Percentiles rank a stretch among this genome's conserved stretches.
These are phyloP conservation scores for Scaptomyza montana DNA, from an alignment of 1,140 invertebrate genomes.

Conservation along the genomic window DNA sequence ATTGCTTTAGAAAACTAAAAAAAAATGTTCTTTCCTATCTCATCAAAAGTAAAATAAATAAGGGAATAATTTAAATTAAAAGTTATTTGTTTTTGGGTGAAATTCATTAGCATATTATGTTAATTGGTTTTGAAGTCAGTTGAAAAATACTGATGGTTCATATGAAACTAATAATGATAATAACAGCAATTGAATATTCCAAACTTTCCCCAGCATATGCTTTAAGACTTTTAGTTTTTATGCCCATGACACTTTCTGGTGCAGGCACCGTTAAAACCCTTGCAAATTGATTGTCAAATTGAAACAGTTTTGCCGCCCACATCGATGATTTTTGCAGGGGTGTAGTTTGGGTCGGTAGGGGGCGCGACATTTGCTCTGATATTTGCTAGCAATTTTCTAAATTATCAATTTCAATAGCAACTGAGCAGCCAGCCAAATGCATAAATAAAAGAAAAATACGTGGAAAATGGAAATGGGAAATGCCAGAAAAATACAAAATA, in stretches of 20 bases:
- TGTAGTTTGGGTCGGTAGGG: neutral
- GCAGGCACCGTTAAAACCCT: slow-evolving; percentile 11
- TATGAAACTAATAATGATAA: no score
- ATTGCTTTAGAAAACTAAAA: neutral
- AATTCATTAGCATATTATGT: no score
- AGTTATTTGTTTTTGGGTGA: no score
- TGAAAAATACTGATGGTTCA: no score
- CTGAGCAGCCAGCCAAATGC: slow-evolving; percentile 50
- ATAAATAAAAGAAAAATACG: slow-evolving; percentile 53
- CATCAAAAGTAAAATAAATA: no score
- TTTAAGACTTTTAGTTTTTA: neutral
- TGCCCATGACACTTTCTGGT: neutral
- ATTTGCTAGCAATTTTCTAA: slow-evolving; percentile 76
- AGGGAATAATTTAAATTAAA: no score
- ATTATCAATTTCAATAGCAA: slow-evolving; percentile 73
- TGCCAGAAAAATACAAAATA: slow-evolving; percentile 18
- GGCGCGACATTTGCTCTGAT: slow-evolving; percentile 38
- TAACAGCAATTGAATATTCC: no score
- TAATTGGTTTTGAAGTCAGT: no score
- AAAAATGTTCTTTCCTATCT: no score
- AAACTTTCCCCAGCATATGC: neutral
- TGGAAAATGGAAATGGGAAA: slow-evolving; percentile 25
- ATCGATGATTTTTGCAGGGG: slow-evolving; percentile 13
- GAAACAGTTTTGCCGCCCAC: slow-evolving; percentile 1
- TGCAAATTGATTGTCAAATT: slow-evolving; percentile 12